A percentile compares a stretch with the other conserved stretches of the same genome.
phyloP scores from a whole-genome alignment of 2,888 invertebrate genomes.

The Mesorhabditis sp. region DNA sequence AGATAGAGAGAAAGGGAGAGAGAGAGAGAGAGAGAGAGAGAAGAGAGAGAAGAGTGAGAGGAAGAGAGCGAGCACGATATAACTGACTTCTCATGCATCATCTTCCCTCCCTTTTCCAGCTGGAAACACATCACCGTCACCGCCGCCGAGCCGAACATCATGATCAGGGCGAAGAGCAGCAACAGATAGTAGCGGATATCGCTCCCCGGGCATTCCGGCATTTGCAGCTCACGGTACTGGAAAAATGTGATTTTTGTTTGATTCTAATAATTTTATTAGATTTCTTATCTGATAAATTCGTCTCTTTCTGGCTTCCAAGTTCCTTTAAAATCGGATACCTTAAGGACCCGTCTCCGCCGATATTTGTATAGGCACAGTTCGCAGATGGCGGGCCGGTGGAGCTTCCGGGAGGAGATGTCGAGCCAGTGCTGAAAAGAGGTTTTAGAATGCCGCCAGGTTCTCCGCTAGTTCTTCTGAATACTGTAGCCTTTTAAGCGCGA shows the following conservation, averaged over 20 bases:
- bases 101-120: slow-evolving; percentile 27
- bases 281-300: slow-evolving; percentile 7
- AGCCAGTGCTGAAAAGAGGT: slow-evolving; percentile 62
- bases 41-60: background rate
- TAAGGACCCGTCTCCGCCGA: slow-evolving; percentile 63
- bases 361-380: slow-evolving; percentile 65
- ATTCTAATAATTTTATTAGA: background rate
- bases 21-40: background rate
- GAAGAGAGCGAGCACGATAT: background rate
- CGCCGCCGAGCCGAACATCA: slow-evolving; percentile 64
- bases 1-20: no score
- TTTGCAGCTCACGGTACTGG: slow-evolving; percentile 62
- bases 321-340: slow-evolving; percentile 52
- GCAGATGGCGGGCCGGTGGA: slow-evolving; percentile 62
- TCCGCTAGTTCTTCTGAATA: slow-evolving; percentile 1
- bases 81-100: background rate
- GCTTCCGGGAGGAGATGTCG: slow-evolving; percentile 61
- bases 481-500: background rate
- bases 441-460: background rate
- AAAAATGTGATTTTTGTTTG: slow-evolving; percentile 21
- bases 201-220: slow-evolving; percentile 61
- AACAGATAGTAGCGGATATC: slow-evolving; percentile 63
- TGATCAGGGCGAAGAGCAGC: slow-evolving; percentile 61
- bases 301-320: background rate
- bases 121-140: slow-evolving; percentile 63